phyloP scores from a whole-genome alignment of 2,797 vertebrate species.

The Manis pentadactyla region DNA sequence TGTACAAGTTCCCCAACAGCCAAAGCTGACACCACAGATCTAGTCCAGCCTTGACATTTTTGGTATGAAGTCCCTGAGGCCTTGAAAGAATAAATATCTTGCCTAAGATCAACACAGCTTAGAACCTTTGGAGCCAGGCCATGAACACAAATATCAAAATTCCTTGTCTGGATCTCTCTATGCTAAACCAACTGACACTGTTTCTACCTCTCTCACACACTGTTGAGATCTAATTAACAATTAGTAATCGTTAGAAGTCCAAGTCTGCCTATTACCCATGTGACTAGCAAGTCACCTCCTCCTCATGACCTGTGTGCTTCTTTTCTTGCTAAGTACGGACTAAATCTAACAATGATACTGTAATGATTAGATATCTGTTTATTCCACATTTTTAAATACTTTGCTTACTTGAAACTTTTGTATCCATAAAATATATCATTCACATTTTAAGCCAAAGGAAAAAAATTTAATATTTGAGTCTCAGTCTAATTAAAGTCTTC shows the following conservation, averaged over 20 bases:
- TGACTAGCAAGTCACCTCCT: neutral
- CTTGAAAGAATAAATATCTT: slow-evolving; percentile 18
- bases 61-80: neutral
- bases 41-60: neutral
- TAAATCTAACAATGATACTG: neutral
- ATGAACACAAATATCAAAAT: slow-evolving; percentile 21
- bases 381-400: neutral
- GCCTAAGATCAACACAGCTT: neutral
- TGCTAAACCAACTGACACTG: neutral
- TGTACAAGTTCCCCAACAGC: neutral
- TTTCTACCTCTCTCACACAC: neutral
- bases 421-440: neutral
- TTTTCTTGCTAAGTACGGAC: slow-evolving; percentile 27
- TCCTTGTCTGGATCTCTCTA: neutral
- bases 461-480: slow-evolving; percentile 32
- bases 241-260: neutral
- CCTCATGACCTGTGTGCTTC: neutral
- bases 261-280: neutral
- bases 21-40: neutral
- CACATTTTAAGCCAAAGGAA: slow-evolving; percentile 48
- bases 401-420: slow-evolving; percentile 53
- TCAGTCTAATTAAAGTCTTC: neutral
- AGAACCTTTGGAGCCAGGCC: neutral
- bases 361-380: neutral
- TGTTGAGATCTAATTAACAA: slow-evolving; percentile 12